These are phyloP conservation scores for Alentia gelatinosa DNA, from an alignment of 2,888 invertebrate genomes.

Conservation along the genomic window DNA sequence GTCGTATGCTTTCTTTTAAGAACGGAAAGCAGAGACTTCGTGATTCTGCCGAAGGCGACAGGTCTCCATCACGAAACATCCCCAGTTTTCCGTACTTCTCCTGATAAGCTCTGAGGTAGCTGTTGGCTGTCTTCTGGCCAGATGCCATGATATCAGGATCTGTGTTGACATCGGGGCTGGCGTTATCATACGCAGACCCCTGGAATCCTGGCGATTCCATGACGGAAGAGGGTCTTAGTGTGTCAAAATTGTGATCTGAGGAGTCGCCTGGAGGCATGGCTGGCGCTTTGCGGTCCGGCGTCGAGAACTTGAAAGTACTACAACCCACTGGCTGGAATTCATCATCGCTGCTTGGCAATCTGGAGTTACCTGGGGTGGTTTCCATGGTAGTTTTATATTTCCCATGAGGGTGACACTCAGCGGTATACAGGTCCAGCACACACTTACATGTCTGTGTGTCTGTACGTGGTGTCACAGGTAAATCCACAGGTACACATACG, in stretches of 20 bases:
- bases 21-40: constrained; percentile 27
- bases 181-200: neutral
- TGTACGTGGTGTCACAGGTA: neutral
- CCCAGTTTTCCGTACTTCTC: constrained; percentile 23
- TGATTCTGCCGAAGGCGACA: neutral
- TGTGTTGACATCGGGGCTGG: neutral
- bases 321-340: neutral
- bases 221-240: neutral
- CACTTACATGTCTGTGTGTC: neutral
- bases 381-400: neutral
- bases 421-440: neutral
- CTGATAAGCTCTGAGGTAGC: constrained; percentile 22
- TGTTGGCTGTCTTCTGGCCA: neutral
- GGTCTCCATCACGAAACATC: neutral
- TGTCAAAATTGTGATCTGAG: constrained; percentile 17
- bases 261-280: neutral
- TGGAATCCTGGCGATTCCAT: neutral
- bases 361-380: neutral
- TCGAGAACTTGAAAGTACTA: constrained; percentile 15
- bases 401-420: constrained; percentile 15
- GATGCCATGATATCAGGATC: neutral
- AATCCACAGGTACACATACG: neutral
- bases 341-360: neutral
- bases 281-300: neutral
- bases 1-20: neutral